Conservation (phyloP, 1,140 invertebrate species). For the Drosophila busckii region DNA sequence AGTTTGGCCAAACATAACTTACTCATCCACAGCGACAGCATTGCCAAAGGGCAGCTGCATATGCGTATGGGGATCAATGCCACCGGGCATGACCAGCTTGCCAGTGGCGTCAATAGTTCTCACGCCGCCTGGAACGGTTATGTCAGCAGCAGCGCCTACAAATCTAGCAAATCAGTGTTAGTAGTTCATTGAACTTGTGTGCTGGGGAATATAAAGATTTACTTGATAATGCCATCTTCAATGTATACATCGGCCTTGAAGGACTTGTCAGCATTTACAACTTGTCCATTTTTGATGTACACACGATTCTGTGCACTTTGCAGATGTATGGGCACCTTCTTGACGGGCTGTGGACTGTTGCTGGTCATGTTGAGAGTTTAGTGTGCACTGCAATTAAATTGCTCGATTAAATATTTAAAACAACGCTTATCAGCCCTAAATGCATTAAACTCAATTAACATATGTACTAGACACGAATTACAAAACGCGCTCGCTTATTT, state of each 20-base stretch:
- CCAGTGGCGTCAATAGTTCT: slow-evolving; percentile 89
- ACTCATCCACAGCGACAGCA: slow-evolving; percentile 87
- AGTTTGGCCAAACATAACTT: neutral
- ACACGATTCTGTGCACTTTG: slow-evolving; percentile 96
- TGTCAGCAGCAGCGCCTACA: slow-evolving; percentile 82
- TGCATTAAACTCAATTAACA: too few species aligned
- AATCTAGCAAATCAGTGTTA: slow-evolving; percentile 47
- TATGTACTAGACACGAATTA: neutral
- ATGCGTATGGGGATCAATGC: slow-evolving; percentile 94
- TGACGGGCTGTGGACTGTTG: slow-evolving; percentile 83
- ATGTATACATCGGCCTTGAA: slow-evolving; percentile 86
- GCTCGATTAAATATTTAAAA: neutral
- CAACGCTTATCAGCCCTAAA: too few species aligned
- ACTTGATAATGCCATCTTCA: slow-evolving; percentile 78
- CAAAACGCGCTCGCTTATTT: neutral
- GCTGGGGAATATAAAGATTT: too few species aligned
- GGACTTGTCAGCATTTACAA: slow-evolving; percentile 97
- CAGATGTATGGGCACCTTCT: slow-evolving; percentile 95
- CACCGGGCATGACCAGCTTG: slow-evolving; percentile 90
- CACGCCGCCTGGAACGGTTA: slow-evolving; percentile 89
- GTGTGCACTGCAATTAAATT: neutral
- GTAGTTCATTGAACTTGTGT: too few species aligned
- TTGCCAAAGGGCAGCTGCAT: slow-evolving; percentile 94
- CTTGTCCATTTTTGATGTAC: slow-evolving; percentile 95
- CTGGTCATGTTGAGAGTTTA: neutral